Evolutionary conservation across 2,113 vertebrate species (phyloP).

Genomic region (Psittacula cyanocephala): DNA sequence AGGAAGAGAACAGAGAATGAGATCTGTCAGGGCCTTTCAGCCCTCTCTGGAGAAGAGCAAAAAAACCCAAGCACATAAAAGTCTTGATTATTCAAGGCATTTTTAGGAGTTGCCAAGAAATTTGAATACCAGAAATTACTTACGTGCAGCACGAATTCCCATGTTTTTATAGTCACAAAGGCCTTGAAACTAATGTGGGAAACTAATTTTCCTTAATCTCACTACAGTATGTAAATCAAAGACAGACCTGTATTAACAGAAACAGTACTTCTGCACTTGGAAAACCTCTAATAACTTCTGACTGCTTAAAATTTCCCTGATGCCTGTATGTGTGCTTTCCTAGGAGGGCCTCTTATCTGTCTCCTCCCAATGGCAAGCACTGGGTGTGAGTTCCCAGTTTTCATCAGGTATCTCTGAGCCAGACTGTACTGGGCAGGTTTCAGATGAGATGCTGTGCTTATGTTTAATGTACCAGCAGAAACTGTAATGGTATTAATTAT

Average conservation of each 20-base stretch:
- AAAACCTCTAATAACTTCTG: background rate
- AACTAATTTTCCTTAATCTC: conserved; percentile 29
- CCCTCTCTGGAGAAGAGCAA: background rate
- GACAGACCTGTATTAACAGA: background rate
- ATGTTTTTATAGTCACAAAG: conserved; percentile 14
- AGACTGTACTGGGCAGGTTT: background rate
- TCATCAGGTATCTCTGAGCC: background rate
- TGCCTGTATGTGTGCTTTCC: background rate
- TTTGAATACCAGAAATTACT: conserved; percentile 33
- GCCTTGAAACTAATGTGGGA: background rate
- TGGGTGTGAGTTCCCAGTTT: background rate
- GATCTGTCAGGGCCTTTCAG: background rate
- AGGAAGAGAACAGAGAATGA: background rate
- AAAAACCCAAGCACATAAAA: background rate
- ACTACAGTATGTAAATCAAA: background rate
- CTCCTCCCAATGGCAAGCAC: background rate
- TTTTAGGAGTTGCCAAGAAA: conserved; percentile 9
- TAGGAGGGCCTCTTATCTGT: background rate
- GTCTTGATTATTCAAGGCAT: conserved; percentile 5
- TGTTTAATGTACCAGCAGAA: background rate
- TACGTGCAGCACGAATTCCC: background rate
- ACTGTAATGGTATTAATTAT: background rate
- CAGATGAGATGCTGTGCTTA: background rate
- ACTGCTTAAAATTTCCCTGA: background rate
- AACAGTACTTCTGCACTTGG: background rate